Evolutionary conservation across 2,888 invertebrate genomes (phyloP).

Genomic region (Macaria notata): DNA sequence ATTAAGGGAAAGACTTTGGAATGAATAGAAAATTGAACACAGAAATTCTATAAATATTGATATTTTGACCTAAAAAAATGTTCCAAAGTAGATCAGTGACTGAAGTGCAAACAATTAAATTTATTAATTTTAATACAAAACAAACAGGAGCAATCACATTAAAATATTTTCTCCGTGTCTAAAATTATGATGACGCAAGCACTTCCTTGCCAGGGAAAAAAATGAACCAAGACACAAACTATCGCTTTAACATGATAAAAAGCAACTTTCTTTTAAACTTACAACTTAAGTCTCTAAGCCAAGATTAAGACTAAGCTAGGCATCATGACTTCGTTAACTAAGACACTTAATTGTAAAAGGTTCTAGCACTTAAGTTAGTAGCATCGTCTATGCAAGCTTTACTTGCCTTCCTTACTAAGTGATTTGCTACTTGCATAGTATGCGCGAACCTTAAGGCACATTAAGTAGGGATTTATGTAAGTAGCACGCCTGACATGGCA

Average conservation of each 20-base stretch:
- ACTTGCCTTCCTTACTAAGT: conserved; percentile 19
- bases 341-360: conserved; percentile 11
- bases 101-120: too few species aligned
- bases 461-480: conserved; percentile 35
- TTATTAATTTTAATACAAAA: too few species aligned
- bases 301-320: conserved; percentile 1
- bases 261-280: too few species aligned
- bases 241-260: too few species aligned
- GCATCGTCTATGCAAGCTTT: conserved; percentile 18
- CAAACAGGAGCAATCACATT: too few species aligned
- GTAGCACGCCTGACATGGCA: conserved; percentile 26
- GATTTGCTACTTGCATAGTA: conserved; percentile 23
- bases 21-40: too few species aligned
- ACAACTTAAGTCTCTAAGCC: conserved; percentile 1
- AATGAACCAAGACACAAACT: background rate
- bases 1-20: background rate
- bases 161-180: too few species aligned
- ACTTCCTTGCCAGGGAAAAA: background rate
- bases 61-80: too few species aligned
- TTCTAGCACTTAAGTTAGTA: conserved; percentile 15
- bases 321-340: background rate
- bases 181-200: background rate
- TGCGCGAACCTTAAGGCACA: conserved; percentile 23
- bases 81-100: too few species aligned
- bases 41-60: too few species aligned